A percentile compares a stretch with the other conserved stretches of the same genome.
Conservation (phyloP, 2,113 vertebrate species). For the Daphoenositta chrysoptera region DNA sequence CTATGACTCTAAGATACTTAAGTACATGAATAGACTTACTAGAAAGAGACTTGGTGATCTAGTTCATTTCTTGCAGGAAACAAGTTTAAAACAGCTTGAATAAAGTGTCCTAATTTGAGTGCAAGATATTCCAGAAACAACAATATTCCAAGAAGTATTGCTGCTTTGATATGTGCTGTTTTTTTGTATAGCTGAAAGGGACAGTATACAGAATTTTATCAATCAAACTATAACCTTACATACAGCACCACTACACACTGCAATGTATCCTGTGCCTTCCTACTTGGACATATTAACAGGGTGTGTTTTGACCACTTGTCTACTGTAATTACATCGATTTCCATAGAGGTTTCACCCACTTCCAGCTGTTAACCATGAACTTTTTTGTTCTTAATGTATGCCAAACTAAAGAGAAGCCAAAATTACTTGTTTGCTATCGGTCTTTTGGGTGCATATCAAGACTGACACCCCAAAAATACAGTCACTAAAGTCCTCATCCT, state of each 20-base stretch:
- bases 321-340: background rate
- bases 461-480: background rate
- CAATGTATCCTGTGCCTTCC: background rate
- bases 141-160: background rate
- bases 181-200: background rate
- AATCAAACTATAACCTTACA: background rate
- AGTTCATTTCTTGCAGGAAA: background rate
- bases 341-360: background rate
- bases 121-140: background rate
- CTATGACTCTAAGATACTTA: background rate
- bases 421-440: background rate
- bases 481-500: background rate
- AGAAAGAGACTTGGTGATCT: background rate
- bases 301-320: background rate
- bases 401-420: background rate
- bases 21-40: background rate
- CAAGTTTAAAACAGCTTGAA: background rate
- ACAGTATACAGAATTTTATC: background rate
- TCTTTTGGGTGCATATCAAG: background rate
- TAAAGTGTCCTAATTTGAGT: background rate
- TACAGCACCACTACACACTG: background rate
- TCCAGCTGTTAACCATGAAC: background rate
- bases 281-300: background rate
- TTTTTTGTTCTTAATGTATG: background rate
- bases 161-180: fast-evolving